Evolutionary conservation across 2,797 vertebrate species (phyloP), one percentile per base, ranked within the genome.

Genomic region (Pyrocephalus nanus): DNA sequence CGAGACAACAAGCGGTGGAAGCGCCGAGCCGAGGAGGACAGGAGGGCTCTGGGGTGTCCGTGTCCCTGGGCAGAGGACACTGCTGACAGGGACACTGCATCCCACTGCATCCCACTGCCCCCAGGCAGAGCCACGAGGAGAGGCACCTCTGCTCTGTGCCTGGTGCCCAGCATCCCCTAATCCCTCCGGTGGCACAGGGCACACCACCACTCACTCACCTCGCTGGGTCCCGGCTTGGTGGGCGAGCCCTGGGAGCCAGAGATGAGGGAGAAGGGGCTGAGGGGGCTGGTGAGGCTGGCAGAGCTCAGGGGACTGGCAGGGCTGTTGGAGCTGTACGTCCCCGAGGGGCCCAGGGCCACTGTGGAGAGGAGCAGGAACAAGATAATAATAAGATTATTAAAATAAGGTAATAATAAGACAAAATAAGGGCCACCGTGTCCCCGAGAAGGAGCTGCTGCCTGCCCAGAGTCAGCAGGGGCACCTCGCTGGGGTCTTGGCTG

Each of bases 271-370:
- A 99, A 99, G 82, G 99, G 99, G 95, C 99, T 99, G 97, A 99
- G 98, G 29, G 99, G 99, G 88, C 99, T 99, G 96, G 99, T 99
- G 97, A 99, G 98, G 98, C 99, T 99, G 98, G 99, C 96, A 0
- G 99, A 99, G 97, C 99, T 99, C 97, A 99, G 97, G 34, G 99
- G 99, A 97, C 99, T 99, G 96, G 99, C 99, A 1, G 99, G 99
- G 98, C 99, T 99, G 98, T 99, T 99, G 97, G 99, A 99, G 97
- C 98, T 98, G 98, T 98, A 99, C 3, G 99, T 99, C 53, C 98
- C 98, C 0, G 98, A 98, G 57, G 98, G 97, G 67, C 98, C 98
- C 11, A 98, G 97, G 92, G 97, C 97, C 97, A 98, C 98, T 99
- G 97, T 13, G 4, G 88, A 74, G 48, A 65, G 62, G 51, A 94